Evolutionary conservation across 2,113 vertebrate genomes (phyloP).

Genomic region (Dendropsophus ebraccatus): DNA sequence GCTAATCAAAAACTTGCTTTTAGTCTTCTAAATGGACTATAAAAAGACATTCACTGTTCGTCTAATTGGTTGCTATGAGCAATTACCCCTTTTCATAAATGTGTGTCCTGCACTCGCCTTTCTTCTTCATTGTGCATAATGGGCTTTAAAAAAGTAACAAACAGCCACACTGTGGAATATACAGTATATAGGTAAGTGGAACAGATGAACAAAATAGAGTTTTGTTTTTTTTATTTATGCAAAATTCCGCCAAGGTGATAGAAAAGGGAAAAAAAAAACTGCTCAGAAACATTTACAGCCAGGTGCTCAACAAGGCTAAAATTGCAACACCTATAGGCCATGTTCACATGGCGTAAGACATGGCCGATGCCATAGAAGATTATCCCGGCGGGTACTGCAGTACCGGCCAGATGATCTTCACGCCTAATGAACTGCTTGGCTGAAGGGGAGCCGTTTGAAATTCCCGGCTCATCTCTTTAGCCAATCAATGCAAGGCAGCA

Average conservation of each 20-base stretch:
- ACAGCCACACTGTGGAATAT: background rate
- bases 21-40: background rate
- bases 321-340: no score
- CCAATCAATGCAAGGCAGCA: no score
- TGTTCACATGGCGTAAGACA: no score
- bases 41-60: background rate
- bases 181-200: background rate
- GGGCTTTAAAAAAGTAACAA: background rate
- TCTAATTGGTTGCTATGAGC: background rate
- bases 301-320: no score
- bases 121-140: background rate
- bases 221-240: no score
- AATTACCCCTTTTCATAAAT: background rate
- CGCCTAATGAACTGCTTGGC: no score
- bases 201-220: background rate
- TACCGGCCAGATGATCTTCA: no score
- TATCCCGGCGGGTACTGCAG: no score
- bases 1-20: background rate
- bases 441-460: no score
- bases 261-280: background rate
- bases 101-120: background rate
- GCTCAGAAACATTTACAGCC: background rate
- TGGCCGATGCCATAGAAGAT: no score
- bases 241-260: background rate
- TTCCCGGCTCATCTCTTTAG: no score